These are phyloP conservation scores for Zosterops lateralis DNA, from an alignment of 2,113 vertebrate genomes.

Conservation along the genomic window DNA sequence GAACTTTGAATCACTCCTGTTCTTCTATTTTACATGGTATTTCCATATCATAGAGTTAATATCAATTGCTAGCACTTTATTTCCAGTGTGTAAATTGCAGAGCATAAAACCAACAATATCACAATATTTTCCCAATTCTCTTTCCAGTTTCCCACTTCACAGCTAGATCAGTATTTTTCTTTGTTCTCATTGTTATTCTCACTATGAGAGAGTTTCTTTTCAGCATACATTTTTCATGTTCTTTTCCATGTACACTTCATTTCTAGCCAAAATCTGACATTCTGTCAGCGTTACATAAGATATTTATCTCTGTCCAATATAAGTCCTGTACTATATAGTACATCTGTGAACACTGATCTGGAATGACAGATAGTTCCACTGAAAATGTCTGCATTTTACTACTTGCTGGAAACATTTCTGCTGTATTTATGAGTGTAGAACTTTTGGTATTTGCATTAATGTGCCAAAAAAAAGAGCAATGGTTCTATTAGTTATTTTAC, in stretches of 20 bases:
- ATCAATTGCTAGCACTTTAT: neutral
- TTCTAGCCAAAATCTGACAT: neutral
- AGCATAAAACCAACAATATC: neutral
- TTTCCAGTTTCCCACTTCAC: neutral
- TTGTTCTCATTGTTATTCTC: neutral
- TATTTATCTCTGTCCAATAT: neutral
- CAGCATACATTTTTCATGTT: accelerated
- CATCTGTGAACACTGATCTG: neutral
- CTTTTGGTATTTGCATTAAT: neutral
- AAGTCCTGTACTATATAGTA: neutral
- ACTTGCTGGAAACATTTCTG: neutral
- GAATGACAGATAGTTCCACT: neutral
- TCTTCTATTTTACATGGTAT: neutral
- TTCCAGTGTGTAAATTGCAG: neutral
- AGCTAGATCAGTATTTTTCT: neutral
- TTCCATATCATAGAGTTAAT: neutral
- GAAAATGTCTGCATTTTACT: neutral
- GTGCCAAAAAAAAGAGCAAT: neutral
- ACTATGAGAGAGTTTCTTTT: neutral
- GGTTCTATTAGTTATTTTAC: neutral
- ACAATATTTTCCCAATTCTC: neutral
- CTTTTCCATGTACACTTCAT: neutral
- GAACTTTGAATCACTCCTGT: neutral
- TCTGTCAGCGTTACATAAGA: neutral
- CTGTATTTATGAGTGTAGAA: neutral